Conservation (phyloP, 1,140 invertebrate genomes). For the Aphelinus atriplicis region DNA sequence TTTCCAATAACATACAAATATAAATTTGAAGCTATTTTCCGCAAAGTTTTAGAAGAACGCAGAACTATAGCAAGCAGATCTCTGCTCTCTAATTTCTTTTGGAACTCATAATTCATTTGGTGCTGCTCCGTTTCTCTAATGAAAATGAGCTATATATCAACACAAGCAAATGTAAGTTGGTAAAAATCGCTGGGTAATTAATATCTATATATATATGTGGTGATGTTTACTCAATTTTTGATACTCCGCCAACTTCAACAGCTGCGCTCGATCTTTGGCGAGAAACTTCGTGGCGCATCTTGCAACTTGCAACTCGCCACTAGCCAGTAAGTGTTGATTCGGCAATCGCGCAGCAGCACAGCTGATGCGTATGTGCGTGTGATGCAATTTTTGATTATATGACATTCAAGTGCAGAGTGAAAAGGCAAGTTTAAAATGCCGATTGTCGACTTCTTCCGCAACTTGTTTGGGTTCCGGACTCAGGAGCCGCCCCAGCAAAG, state of each 20-base stretch:
- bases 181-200: background rate
- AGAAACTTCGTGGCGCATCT: too few relatives aligned
- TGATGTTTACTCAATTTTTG: background rate
- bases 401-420: background rate
- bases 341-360: background rate
- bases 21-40: too few relatives aligned
- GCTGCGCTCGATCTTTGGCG: background rate
- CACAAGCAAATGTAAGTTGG: too few relatives aligned
- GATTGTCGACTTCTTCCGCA: conserved; percentile 51
- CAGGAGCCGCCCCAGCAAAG: conserved; percentile 34
- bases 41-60: too few relatives aligned
- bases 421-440: conserved; percentile 43
- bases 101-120: too few relatives aligned
- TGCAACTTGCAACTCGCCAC: conserved; percentile 1
- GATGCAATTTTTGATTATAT: conserved; percentile 38
- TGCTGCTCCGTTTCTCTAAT: too few relatives aligned
- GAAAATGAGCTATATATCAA: too few relatives aligned
- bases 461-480: conserved; percentile 43
- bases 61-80: too few relatives aligned
- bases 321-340: background rate
- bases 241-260: conserved; percentile 6
- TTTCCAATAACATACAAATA: too few relatives aligned
- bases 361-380: conserved; percentile 7
- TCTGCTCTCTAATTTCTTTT: too few relatives aligned
- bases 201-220: background rate